A percentile compares a stretch with the other conserved stretches of the same genome.
phyloP scores from a whole-genome alignment of 1,140 invertebrate genomes.

The Cylas formicarius region DNA sequence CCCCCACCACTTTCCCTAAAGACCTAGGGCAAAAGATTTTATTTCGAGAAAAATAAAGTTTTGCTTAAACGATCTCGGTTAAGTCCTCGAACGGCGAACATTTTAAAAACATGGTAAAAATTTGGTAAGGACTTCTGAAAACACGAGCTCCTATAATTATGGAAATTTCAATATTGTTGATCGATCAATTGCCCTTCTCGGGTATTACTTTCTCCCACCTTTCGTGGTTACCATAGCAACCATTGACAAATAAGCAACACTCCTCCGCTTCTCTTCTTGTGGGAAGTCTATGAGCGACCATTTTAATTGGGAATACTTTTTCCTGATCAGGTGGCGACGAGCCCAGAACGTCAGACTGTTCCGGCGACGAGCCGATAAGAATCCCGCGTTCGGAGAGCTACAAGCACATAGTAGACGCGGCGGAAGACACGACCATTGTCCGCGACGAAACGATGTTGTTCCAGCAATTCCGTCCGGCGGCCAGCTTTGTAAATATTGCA shows the following conservation, averaged over 20 bases:
- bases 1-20: too few species aligned
- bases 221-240: background rate
- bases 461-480: conserved; percentile 48
- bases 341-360: conserved; percentile 19
- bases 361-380: conserved; percentile 44
- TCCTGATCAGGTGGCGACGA: conserved; percentile 34
- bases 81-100: too few species aligned
- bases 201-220: background rate
- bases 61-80: too few species aligned
- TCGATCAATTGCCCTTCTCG: conserved; percentile 21
- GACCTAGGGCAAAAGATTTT: too few species aligned
- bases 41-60: too few species aligned
- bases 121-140: too few species aligned
- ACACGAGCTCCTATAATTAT: too few species aligned
- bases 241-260: background rate
- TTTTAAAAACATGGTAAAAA: too few species aligned
- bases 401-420: conserved; percentile 45
- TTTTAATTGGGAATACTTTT: too few species aligned
- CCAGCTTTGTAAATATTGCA: conserved; percentile 40
- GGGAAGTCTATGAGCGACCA: too few species aligned
- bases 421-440: conserved; percentile 28
- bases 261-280: background rate
- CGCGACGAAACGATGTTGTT: conserved; percentile 43
- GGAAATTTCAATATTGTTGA: too few species aligned
- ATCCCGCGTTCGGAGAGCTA: conserved; percentile 48